phyloP scores from a whole-genome alignment of 2,888 invertebrate species.

The Eupelmus urozonus region DNA sequence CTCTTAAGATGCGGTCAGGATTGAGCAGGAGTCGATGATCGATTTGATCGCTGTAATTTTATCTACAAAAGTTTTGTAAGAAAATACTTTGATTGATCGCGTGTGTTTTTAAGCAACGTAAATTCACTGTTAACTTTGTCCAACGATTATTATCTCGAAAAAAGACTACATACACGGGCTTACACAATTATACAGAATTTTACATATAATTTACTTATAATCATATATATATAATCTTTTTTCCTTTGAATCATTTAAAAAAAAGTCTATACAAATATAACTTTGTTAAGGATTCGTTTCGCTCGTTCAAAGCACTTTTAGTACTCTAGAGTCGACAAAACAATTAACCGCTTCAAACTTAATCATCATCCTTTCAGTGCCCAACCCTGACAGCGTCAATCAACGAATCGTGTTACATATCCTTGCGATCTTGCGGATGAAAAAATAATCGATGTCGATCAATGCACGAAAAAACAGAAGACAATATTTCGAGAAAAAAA shows the following conservation, averaged over 20 bases:
- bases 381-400: constrained; percentile 24
- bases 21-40: constrained; percentile 6
- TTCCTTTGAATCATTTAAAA: background rate
- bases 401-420: constrained; percentile 9
- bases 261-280: too few relatives aligned
- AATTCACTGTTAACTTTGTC: too few relatives aligned
- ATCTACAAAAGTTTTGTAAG: background rate
- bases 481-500: too few relatives aligned
- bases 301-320: too few relatives aligned
- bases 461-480: too few relatives aligned
- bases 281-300: background rate
- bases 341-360: too few relatives aligned
- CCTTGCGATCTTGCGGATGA: constrained; percentile 1
- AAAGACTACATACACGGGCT: background rate
- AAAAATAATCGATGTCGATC: constrained; percentile 26
- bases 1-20: background rate
- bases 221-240: background rate
- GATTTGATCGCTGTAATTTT: too few relatives aligned
- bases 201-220: background rate
- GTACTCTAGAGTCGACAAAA: too few relatives aligned
- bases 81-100: background rate
- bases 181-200: background rate
- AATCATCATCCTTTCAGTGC: background rate
- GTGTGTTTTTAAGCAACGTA: too few relatives aligned
- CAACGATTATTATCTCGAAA: background rate